Evolutionary conservation across 2,888 invertebrate species (phyloP), one percentile per base, ranked within the genome.

Genomic region (Drosophila glabriapex): DNA sequence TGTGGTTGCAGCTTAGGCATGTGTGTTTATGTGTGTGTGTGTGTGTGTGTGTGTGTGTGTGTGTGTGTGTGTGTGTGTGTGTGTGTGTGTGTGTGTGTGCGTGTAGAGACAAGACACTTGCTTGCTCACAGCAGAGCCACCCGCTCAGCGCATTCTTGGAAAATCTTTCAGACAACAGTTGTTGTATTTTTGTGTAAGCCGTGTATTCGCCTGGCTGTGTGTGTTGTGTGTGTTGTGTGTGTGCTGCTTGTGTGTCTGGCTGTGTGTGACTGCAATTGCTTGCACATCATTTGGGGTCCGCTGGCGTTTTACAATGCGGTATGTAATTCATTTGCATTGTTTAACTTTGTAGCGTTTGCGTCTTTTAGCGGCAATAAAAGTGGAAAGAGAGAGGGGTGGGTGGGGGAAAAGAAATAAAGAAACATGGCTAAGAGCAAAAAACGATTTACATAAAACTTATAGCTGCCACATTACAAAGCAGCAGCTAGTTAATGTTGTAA

Each of bases 311-410:
- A 70, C 69, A 78, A 69, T 81, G 72, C 63, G 71, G 64, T 71
- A 65, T 79, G 85, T 89, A 86, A 87, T 87, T 87, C 91, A 90
- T 85, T 90, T 90, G 89, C 91, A 89, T 87, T 90, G 88, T 90
- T 90, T 78, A 90, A 49, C 80, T 67, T 50, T 76, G 79, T 70
- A 84, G 68, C 85, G 85, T 90, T 90, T 90, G 79, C 88, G 79
- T 79, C 85, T 76, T 72, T 72, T 76, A 67, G 68, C 76, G 68
- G 66, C 83, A 84, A 74, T 78, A 77, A 68, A 35, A 52, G 28
- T 19, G 3, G 25, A 3, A 2, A 31, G 10, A 12, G 28, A 5
- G 9, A 10, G 35, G 9, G 22, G 16, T 0, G 16, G 25, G 41
- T n/a, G 10, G 14, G 22, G 39, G n/a, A 6, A 19, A 49, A 65